Evolutionary conservation across 2,888 invertebrate genomes (phyloP), one percentile per base, ranked within the genome.

Genomic region (Hartigia nigra): DNA sequence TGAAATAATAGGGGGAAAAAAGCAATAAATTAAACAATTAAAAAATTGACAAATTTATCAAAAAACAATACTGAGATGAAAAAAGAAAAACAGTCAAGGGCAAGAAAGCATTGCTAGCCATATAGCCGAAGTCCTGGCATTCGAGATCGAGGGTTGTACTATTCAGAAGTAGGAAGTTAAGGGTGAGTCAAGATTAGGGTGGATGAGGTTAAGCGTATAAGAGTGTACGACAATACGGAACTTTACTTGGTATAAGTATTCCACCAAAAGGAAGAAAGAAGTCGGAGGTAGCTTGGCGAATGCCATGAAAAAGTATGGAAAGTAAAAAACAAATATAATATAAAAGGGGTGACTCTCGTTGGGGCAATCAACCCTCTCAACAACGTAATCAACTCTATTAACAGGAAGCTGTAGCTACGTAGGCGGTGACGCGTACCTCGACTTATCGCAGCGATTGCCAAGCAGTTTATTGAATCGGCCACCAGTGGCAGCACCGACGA

Each of bases 321-420:
- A 55, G 55, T 55, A 9, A 39, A 55, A 55, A 23, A 55, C 23
- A 55, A 55, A 23, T 14, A n/a, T n/a, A n/a, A n/a, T n/a, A n/a
- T 23, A 55, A 55, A 55, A 23, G 55, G 23, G 55, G 23, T 72
- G 34, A 34, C 72, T 72, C 69, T 69, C 72, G 32, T 72, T 23
- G 34, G 72, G 32, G 72, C 72, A 72, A 72, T 31, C 72, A 31
- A 32, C 55, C 31, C 72, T 72, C 72, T 72, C n/a, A 32, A 72
- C 34, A 34, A 72, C 72, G 34, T 72, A 31, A 34, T 72, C 32
- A 72, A 72, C 72, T 72, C 14, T 72, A 72, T 72, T 72, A 72
- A 72, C 72, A 14, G 55, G 55, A 55, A 55, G 55, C 55, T 55
- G 55, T 55, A 55, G 23, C 23, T 55, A 55, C 55, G 55, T 55